These are phyloP conservation scores for Cryptus armator DNA, from an alignment of 2,888 invertebrate species.

Conservation along the genomic window DNA sequence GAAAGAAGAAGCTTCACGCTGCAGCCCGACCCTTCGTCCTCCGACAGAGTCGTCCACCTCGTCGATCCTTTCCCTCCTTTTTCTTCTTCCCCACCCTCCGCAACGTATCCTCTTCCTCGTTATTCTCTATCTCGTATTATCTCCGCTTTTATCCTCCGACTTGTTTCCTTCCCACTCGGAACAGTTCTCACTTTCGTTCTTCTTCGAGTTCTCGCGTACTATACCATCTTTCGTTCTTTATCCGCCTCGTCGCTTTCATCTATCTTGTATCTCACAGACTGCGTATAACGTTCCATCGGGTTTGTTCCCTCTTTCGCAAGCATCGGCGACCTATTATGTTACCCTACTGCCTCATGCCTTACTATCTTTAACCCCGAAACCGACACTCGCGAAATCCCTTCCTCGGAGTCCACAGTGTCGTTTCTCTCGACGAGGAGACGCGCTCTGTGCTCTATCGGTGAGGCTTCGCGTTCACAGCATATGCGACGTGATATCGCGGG, in stretches of 20 bases:
- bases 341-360: conserved; percentile 77
- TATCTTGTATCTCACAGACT: conserved; percentile 29
- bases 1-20: conserved; percentile 31
- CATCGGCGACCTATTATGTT: conserved; percentile 76
- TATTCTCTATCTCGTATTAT: conserved; percentile 73
- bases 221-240: conserved; percentile 19
- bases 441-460: conserved; percentile 14
- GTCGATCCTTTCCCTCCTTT: conserved; percentile 54
- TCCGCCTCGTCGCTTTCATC: conserved; percentile 39
- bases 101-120: conserved; percentile 65
- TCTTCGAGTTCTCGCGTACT: conserved; percentile 30
- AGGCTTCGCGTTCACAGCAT: conserved; percentile 1
- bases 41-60: conserved; percentile 68
- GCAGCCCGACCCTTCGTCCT: conserved; percentile 65
- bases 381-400: conserved; percentile 72
- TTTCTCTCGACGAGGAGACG: conserved; percentile 14
- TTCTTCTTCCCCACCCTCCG: conserved; percentile 41
- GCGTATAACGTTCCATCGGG: conserved; percentile 25
- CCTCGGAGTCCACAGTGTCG: conserved; percentile 16
- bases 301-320: conserved; percentile 8
- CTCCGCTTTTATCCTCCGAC: conserved; percentile 64
- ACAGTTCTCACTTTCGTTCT: conserved; percentile 66
- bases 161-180: conserved; percentile 50
- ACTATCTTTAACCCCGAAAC: conserved; percentile 79
- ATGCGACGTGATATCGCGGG: neutral